Conservation (phyloP, 2,797 vertebrate species). For the Amblyraja radiata region DNA sequence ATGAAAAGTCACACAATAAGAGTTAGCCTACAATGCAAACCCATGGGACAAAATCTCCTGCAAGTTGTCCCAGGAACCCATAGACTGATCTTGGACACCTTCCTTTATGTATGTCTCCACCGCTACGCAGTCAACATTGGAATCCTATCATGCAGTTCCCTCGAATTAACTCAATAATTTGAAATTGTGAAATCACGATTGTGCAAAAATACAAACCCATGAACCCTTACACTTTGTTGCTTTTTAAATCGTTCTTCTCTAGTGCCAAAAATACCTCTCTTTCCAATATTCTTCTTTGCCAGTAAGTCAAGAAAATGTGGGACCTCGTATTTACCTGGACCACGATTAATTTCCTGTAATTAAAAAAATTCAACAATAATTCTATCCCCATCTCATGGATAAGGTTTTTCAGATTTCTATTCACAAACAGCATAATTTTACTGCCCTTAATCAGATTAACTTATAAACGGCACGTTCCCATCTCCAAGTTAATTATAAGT, state of each 20-base stretch:
- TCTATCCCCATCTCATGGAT: neutral
- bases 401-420: neutral
- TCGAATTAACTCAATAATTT: neutral
- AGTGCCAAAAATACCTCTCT: conserved; percentile 52
- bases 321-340: conserved; percentile 55
- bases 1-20: neutral
- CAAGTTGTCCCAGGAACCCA: neutral
- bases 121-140: too few species aligned
- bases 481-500: neutral
- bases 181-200: neutral
- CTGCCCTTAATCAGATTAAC: neutral
- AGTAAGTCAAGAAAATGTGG: conserved; percentile 55
- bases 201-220: neutral
- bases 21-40: neutral
- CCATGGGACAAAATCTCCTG: neutral
- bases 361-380: conserved; percentile 29
- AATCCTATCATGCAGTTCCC: neutral
- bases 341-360: conserved; percentile 51
- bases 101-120: neutral
- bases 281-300: conserved; percentile 50
- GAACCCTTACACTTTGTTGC: conserved; percentile 43
- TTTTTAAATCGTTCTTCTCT: conserved; percentile 54
- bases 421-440: neutral
- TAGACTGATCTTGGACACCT: neutral
- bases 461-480: neutral